Percentiles rank a stretch among this genome's conserved stretches.
Evolutionary conservation across 1,140 invertebrate genomes (phyloP).

Genomic region (Anagrus nilaparvatae): DNA sequence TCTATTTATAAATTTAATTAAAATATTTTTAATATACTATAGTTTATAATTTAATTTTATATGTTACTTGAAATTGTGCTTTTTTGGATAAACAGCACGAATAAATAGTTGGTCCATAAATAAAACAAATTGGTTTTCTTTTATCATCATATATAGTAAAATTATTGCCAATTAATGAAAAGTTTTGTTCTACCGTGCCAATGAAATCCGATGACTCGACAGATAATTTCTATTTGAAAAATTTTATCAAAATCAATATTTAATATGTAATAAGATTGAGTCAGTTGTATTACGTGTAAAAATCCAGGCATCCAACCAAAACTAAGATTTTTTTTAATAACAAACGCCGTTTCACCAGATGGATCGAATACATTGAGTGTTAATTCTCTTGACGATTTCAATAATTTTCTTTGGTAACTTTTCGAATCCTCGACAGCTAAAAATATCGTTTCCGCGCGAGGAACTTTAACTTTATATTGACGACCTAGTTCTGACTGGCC

Average conservation of each 20-base stretch:
- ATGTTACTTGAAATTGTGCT: constrained; percentile 26
- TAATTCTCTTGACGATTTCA: constrained; percentile 20
- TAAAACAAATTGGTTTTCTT: constrained; percentile 19
- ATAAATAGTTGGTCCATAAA: constrained; percentile 26
- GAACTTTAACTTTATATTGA: constrained; percentile 28
- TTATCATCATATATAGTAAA: constrained; percentile 28
- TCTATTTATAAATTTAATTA: too few relatives aligned
- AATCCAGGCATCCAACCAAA: constrained; percentile 22
- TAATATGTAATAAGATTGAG: neutral
- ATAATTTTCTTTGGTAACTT: constrained; percentile 1
- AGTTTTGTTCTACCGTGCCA: constrained; percentile 29
- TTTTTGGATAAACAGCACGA: constrained; percentile 28
- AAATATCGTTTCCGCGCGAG: constrained; percentile 28
- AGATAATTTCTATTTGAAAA: constrained; percentile 20
- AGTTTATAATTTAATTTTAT: too few relatives aligned
- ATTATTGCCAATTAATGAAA: constrained; percentile 20
- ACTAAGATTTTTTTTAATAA: constrained; percentile 22
- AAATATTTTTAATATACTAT: too few relatives aligned
- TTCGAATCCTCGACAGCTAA: constrained; percentile 21
- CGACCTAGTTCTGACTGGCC: constrained; percentile 16
- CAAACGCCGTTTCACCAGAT: constrained; percentile 24
- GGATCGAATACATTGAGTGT: constrained; percentile 24
- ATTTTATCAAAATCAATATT: neutral
- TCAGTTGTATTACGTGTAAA: constrained; percentile 15
- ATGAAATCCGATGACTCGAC: constrained; percentile 22